These are phyloP conservation scores for Trilocha varians DNA, from an alignment of 2,888 invertebrate genomes.

Conservation along the genomic window DNA sequence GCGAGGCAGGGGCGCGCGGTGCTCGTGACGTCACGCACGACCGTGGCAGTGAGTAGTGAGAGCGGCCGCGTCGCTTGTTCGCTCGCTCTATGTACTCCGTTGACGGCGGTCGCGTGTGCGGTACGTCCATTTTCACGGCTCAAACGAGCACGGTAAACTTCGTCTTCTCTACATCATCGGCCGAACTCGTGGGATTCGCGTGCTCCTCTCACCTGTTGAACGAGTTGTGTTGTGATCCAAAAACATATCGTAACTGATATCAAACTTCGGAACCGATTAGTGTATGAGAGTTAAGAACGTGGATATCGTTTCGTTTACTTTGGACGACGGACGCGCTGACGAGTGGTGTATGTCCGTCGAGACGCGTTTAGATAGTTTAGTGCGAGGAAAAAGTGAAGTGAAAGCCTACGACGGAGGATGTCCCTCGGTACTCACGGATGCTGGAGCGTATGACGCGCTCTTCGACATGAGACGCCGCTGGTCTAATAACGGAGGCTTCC, in stretches of 20 bases:
- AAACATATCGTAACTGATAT: slow-evolving; percentile 22
- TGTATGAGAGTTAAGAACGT: slow-evolving; percentile 39
- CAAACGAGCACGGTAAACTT: slow-evolving; percentile 43
- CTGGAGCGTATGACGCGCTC: slow-evolving; percentile 61
- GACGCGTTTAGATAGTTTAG: slow-evolving; percentile 59
- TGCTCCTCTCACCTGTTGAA: slow-evolving; percentile 51
- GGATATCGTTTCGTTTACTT: slow-evolving; percentile 50
- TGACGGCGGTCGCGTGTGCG: slow-evolving; percentile 66
- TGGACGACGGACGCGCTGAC: slow-evolving; percentile 43
- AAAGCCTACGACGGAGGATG: slow-evolving; percentile 63
- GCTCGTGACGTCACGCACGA: slow-evolving; percentile 66
- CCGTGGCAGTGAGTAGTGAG: slow-evolving; percentile 71
- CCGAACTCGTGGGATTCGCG: slow-evolving; percentile 42
- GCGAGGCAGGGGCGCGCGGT: slow-evolving; percentile 25
- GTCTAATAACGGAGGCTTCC: slow-evolving; percentile 82
- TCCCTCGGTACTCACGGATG: slow-evolving; percentile 49
- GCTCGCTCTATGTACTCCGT: slow-evolving; percentile 64
- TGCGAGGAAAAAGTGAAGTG: slow-evolving; percentile 68
- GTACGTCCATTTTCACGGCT: slow-evolving; percentile 50
- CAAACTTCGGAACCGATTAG: slow-evolving; percentile 27
- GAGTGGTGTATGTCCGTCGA: slow-evolving; percentile 54
- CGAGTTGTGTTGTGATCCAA: slow-evolving; percentile 52
- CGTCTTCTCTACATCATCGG: slow-evolving; percentile 36
- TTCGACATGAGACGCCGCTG: slow-evolving; percentile 83
- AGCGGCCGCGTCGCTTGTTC: slow-evolving; percentile 61